These are phyloP conservation scores for Argyra leucocephala DNA, from an alignment of 2,888 invertebrate species.

Conservation along the genomic window DNA sequence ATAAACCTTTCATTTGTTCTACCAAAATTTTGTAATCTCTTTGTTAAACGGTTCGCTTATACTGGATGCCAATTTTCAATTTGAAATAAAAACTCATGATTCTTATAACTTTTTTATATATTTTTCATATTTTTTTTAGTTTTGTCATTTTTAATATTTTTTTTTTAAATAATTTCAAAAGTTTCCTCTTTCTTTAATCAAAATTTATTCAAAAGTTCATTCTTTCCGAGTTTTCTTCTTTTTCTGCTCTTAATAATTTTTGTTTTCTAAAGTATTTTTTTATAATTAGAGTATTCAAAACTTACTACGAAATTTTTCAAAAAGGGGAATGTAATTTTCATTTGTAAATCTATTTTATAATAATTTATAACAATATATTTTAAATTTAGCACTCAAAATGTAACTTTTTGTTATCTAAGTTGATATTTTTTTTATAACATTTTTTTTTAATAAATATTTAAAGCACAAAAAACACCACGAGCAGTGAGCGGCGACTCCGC, in stretches of 20 bases:
- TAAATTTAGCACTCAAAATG: background rate
- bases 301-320: background rate
- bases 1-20: background rate
- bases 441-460: background rate
- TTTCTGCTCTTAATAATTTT: background rate
- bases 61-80: background rate
- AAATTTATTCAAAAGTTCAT: background rate
- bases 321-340: background rate
- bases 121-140: constrained; percentile 5
- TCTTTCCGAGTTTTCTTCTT: background rate
- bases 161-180: background rate
- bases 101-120: constrained; percentile 3
- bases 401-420: background rate
- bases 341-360: background rate
- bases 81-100: background rate
- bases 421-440: background rate
- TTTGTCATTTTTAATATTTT: constrained; percentile 1
- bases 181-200: background rate
- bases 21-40: background rate
- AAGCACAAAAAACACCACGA: too few relatives aligned
- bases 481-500: too few relatives aligned
- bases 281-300: background rate
- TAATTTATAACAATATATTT: background rate
- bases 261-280: background rate
- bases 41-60: background rate